Evolutionary conservation across 1,140 invertebrate genomes (phyloP), one percentile per base, ranked within the genome.

Genomic region (Scaptomyza montana): DNA sequence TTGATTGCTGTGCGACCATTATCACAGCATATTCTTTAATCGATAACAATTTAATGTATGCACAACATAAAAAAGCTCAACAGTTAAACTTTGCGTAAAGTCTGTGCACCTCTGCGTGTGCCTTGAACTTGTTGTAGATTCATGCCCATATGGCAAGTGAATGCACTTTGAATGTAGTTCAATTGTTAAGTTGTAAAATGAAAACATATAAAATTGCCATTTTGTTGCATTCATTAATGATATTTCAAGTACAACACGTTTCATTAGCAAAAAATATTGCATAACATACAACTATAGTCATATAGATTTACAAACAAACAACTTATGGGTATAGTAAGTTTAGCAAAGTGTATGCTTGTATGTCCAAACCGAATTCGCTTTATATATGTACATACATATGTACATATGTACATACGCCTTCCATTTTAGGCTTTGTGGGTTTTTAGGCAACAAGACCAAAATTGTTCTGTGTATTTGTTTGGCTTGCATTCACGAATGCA

Each of bases 91-190:
- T 56, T 51, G 39, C 36, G 61, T 51, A 49, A 39, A 43, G 46
- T 65, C 51, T 57, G 61, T 71, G 16, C 43, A 57, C 53, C 59
- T 59, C 68, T 28, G 16, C 6, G 16, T 16, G 50, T 39, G 16
- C 71, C 75, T 53, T 84, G 71, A 84, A 84, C 80, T 79, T 72
- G 62, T 33, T 65, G 53, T 62, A 25, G 45, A 60, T n/a, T 61
- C 19, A 59, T 47, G 45, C 47, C 25, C 16, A 54, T 43, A 19
- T 51, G 4, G 21, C 21, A 33, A 61, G 36, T 46, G 65, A 68
- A 53, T 67, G 54, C 53, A 19, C 60, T 30, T 41, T 50, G n/a
- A 62, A 43, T 51, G 60, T 39, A 39, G 10, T 10, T 39, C 36
- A 43, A 43, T n/a, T 43, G 12, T 43, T 43, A 1, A 43, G 36